These are phyloP conservation scores for Lamellibrachia columna DNA, from an alignment of 2,888 invertebrate species.

Conservation along the genomic window DNA sequence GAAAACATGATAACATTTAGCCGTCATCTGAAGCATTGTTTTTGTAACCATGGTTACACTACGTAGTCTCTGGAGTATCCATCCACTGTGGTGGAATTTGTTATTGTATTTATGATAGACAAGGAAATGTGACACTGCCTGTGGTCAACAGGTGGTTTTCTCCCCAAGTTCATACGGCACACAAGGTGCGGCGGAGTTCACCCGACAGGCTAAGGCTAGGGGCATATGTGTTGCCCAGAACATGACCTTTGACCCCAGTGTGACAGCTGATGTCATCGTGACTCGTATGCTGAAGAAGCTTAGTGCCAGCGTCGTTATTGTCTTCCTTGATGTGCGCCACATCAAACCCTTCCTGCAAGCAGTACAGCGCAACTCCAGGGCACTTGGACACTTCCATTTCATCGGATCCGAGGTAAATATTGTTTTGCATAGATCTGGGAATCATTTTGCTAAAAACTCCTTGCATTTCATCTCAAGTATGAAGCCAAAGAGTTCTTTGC, in stretches of 20 bases:
- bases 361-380: slow-evolving; percentile 33
- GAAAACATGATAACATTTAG: too few relatives aligned
- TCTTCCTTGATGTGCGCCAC: slow-evolving; percentile 53
- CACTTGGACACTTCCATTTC: slow-evolving; percentile 40
- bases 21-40: too few relatives aligned
- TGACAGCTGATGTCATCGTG: slow-evolving; percentile 47
- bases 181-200: slow-evolving; percentile 52
- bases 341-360: slow-evolving; percentile 50
- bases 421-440: background rate
- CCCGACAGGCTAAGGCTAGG: slow-evolving; percentile 53
- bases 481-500: too few relatives aligned
- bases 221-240: slow-evolving; percentile 55
- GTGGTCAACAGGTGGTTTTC: slow-evolving; percentile 54
- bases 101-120: too few relatives aligned
- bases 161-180: slow-evolving; percentile 54
- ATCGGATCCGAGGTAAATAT: slow-evolving; percentile 53
- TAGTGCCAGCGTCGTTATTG: slow-evolving; percentile 49
- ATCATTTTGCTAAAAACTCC: background rate
- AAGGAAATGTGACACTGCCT: background rate
- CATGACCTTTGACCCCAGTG: slow-evolving; percentile 43
- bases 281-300: slow-evolving; percentile 39
- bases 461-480: too few relatives aligned
- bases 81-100: too few relatives aligned
- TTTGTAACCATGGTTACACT: too few relatives aligned
- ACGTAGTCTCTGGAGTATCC: too few relatives aligned